These are phyloP conservation scores for Machimus rusticus DNA, from an alignment of 2,888 invertebrate genomes.

Conservation along the genomic window DNA sequence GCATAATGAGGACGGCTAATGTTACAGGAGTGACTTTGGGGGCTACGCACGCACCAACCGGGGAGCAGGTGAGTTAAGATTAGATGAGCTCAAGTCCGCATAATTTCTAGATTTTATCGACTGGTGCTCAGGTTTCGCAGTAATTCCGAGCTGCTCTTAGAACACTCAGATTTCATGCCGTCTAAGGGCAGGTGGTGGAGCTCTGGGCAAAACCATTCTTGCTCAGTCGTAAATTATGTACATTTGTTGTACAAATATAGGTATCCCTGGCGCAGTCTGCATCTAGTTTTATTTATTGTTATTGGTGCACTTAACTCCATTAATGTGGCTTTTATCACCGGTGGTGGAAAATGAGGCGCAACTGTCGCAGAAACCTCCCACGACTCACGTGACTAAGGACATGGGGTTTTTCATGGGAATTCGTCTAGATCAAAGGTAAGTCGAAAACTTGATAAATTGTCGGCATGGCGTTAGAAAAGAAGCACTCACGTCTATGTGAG, in stretches of 20 bases:
- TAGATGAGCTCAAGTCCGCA: background rate
- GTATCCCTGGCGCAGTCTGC: background rate
- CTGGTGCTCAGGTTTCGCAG: background rate
- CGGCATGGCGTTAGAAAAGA: background rate
- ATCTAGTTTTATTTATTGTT: background rate
- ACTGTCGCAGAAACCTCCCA: background rate
- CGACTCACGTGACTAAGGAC: background rate
- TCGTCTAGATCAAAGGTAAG: conserved; percentile 3
- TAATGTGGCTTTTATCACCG: background rate
- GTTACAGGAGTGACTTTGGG: background rate
- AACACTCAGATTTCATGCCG: background rate
- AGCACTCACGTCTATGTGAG: background rate
- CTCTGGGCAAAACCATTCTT: background rate
- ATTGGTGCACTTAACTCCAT: conserved; percentile 6
- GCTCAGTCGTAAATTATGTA: background rate
- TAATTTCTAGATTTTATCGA: background rate
- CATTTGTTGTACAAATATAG: background rate
- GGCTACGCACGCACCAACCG: background rate
- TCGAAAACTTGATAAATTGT: background rate
- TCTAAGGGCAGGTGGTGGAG: background rate
- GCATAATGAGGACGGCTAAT: background rate
- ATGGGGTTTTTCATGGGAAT: background rate
- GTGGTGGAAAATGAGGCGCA: background rate
- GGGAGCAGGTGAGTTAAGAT: background rate
- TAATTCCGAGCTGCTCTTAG: background rate